A percentile compares a stretch with the other conserved stretches of the same genome.
phyloP scores from a whole-genome alignment of 2,797 vertebrate genomes.

The Sebastes itinus region DNA sequence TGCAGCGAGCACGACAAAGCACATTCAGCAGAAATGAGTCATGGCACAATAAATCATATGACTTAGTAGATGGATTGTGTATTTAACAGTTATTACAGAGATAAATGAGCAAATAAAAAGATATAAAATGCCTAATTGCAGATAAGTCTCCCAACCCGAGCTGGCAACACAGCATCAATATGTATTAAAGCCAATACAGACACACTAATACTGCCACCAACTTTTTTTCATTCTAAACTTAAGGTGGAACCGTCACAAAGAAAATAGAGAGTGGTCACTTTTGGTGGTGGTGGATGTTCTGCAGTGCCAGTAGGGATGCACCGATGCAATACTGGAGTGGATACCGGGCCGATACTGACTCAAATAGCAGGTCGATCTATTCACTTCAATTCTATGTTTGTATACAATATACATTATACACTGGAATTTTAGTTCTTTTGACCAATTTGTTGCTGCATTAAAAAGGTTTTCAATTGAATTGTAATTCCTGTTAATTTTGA shows the following conservation, averaged over 20 bases:
- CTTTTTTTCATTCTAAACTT: not conserved
- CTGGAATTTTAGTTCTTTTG: too few species aligned
- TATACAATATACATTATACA: too few species aligned
- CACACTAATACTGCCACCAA: not conserved
- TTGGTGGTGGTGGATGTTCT: not conserved
- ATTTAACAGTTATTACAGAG: slow-evolving; percentile 38
- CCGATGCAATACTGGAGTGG: too few species aligned
- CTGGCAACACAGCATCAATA: not conserved
- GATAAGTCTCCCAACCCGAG: slow-evolving; percentile 26
- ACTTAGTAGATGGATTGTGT: slow-evolving; percentile 36
- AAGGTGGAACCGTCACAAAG: not conserved
- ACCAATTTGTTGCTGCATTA: too few species aligned
- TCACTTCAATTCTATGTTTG: too few species aligned
- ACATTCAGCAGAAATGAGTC: slow-evolving; percentile 57
- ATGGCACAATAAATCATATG: slow-evolving; percentile 38
- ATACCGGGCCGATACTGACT: too few species aligned
- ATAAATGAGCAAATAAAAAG: slow-evolving; percentile 41
- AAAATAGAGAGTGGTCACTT: not conserved
- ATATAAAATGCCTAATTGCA: slow-evolving; percentile 47
- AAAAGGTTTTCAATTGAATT: too few species aligned
- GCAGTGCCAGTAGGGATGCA: too few species aligned
- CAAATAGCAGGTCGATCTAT: too few species aligned
- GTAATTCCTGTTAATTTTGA: too few species aligned
- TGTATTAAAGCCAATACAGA: not conserved
- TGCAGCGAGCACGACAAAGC: slow-evolving; percentile 42